These are phyloP conservation scores for Sesamia inferens DNA, from an alignment of 2,888 invertebrate genomes.

Conservation along the genomic window DNA sequence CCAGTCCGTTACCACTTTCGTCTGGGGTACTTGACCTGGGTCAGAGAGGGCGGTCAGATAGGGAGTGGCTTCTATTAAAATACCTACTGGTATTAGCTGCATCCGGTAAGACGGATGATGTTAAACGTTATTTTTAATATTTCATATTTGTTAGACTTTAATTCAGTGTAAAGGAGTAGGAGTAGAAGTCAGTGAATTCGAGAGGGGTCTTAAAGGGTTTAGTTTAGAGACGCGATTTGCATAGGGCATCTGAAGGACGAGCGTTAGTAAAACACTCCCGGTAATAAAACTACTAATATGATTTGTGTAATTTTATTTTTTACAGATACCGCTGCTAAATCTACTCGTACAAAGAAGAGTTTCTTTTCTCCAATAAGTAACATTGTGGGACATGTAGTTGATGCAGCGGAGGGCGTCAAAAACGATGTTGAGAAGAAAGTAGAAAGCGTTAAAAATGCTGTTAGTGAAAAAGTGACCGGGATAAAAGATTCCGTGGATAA, in stretches of 20 bases:
- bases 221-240: neutral
- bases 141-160: too few species aligned
- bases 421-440: neutral
- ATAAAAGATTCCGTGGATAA: too few species aligned
- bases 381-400: neutral
- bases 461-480: too few species aligned
- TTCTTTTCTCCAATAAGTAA: neutral
- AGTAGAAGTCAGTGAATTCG: neutral
- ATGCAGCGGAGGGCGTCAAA: neutral
- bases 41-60: too few species aligned
- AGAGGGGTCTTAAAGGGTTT: neutral
- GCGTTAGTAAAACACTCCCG: neutral
- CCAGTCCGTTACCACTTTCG: too few species aligned
- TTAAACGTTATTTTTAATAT: too few species aligned
- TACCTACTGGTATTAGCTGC: too few species aligned
- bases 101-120: too few species aligned
- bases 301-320: neutral
- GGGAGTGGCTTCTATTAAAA: too few species aligned
- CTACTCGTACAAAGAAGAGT: neutral
- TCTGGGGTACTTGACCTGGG: too few species aligned
- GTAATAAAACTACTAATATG: neutral
- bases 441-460: neutral
- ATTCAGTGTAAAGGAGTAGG: neutral
- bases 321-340: neutral
- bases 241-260: neutral